Evolutionary conservation across 1,140 invertebrate species (phyloP), one percentile per base, ranked within the genome.

Genomic region (Calycopis cecrops): DNA sequence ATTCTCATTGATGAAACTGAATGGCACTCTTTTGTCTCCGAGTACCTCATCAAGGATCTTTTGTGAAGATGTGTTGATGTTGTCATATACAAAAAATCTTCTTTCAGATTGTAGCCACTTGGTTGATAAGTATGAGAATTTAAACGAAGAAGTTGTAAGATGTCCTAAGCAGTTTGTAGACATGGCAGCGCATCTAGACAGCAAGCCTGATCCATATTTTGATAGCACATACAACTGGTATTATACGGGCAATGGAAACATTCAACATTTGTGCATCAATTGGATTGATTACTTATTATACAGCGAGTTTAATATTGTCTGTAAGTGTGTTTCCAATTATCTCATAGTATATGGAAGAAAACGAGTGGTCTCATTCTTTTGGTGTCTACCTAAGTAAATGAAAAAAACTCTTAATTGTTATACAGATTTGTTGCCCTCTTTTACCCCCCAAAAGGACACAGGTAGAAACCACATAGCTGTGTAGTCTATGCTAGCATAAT

Each of bases 211-310:
- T 12, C 70, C 70, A 4, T 71, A 77, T 42, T 87, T 87, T 56
- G 58, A 73, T 18, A 55, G 62, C 18, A 58, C 62, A 9, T 82
- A 78, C 56, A 85, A 87, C 57, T 86, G 83, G 83, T 83, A 85
- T 57, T 85, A 86, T 55, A 67, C 73, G n/a, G 83, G 83, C 1
- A 62, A 63, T 50, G 83, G 83, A 0, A 86, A 85, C 52, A 52
- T 85, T 37, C 75, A 80, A 9, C 51, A 70, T 1, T 57, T 79
- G 0, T 62, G 52, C 35, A 49, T 83, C 21, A 49, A 73, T 21
- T 73, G 69, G 55, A 57, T 59, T 9, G 71, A 81, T 21, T 86
- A 83, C 55, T 38, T 85, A 40, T 40, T 86, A 8, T 71, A 79
- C 34, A 83, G 79, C 71, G 73, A 73, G 64, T 74, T 85, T 28